Percentiles rank a stretch among this genome's conserved stretches.
Conservation (phyloP, 1,140 invertebrate genomes). For the Mactra quadrangularis region DNA sequence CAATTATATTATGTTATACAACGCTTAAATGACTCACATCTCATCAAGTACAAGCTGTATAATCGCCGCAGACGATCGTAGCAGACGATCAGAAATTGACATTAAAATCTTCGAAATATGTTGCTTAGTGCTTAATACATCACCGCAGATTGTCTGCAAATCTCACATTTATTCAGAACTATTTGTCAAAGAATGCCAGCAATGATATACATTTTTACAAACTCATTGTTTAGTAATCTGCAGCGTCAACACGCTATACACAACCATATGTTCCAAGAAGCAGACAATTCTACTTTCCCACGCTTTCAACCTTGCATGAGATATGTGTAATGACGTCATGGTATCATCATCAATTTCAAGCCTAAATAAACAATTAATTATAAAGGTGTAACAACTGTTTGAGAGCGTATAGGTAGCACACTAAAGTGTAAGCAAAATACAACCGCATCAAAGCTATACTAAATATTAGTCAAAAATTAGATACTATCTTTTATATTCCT, state of each 20-base stretch:
- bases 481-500: no score
- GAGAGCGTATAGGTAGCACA: not conserved
- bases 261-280: slow-evolving; percentile 17
- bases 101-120: no score
- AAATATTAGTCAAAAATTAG: no score
- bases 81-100: no score
- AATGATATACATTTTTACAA: not conserved
- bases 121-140: no score
- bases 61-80: no score
- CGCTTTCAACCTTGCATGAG: slow-evolving; percentile 35
- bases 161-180: no score
- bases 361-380: slow-evolving; percentile 27
- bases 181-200: no score
- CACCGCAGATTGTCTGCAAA: no score
- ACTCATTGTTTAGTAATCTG: slow-evolving; percentile 37
- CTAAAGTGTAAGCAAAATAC: not conserved
- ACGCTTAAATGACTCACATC: no score
- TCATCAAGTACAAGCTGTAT: no score
- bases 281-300: slow-evolving; percentile 35
- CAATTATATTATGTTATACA: no score
- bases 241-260: slow-evolving; percentile 23
- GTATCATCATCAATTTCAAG: slow-evolving; percentile 2
- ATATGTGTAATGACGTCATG: slow-evolving; percentile 35
- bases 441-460: slow-evolving; percentile 18
- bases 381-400: slow-evolving; percentile 18